Evolutionary conservation across 2,888 invertebrate genomes (phyloP).

Genomic region (Thymelicus lineola): DNA sequence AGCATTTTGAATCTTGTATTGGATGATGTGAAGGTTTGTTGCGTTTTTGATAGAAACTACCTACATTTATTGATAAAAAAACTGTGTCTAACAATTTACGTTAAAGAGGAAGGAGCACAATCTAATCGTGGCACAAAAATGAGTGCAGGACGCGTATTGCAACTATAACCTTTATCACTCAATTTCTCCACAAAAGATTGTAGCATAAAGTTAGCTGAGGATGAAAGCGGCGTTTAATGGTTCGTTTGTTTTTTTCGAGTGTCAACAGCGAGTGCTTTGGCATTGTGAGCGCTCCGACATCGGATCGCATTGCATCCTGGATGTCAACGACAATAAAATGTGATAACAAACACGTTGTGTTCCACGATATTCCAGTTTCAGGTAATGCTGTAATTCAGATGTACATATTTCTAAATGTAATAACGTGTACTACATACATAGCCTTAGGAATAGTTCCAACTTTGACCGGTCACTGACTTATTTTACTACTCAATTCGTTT

Average conservation of each 20-base stretch:
- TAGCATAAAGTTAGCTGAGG: not conserved
- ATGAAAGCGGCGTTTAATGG: conserved; percentile 11
- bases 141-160: not conserved
- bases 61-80: too few relatives aligned
- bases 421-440: too few relatives aligned
- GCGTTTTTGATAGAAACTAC: not conserved
- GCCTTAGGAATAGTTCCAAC: not conserved
- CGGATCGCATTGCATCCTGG: conserved; percentile 11
- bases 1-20: conserved; percentile 72
- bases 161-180: not conserved
- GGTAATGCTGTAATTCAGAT: too few relatives aligned
- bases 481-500: not conserved
- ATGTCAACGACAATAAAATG: not conserved
- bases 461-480: not conserved
- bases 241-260: conserved; percentile 24
- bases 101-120: not conserved
- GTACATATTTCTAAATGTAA: too few relatives aligned
- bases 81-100: too few relatives aligned
- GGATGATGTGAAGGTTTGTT: conserved; percentile 71
- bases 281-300: conserved; percentile 20
- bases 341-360: not conserved
- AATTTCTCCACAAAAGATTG: conserved; percentile 7
- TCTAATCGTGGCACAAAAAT: not conserved
- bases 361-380: too few relatives aligned
- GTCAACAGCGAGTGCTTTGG: conserved; percentile 11